phyloP scores from a whole-genome alignment of 2,888 invertebrate genomes.

The Megamerina dolium region DNA sequence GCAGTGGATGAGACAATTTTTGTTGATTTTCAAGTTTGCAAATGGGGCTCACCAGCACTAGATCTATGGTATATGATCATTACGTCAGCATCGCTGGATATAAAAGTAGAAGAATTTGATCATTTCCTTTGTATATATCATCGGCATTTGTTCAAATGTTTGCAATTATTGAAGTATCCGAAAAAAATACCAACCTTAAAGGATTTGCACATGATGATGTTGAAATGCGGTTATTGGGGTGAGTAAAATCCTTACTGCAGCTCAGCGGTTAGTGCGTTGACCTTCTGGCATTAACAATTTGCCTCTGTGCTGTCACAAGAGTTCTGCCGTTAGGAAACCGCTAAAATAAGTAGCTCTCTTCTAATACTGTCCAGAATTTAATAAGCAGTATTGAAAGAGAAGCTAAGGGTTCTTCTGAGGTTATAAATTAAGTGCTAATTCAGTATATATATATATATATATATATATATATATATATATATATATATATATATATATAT shows the following conservation, averaged over 20 bases:
- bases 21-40: conserved; percentile 39
- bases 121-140: conserved; percentile 37
- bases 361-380: too few relatives aligned
- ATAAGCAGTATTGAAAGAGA: too few relatives aligned
- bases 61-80: conserved; percentile 38
- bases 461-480: too few relatives aligned
- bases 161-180: conserved; percentile 31
- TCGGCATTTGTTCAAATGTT: conserved; percentile 30
- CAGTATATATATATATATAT: too few relatives aligned
- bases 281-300: too few relatives aligned
- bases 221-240: conserved; percentile 37
- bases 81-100: conserved; percentile 31
- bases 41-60: conserved; percentile 38
- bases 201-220: conserved; percentile 32
- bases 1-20: conserved; percentile 29
- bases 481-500: too few relatives aligned
- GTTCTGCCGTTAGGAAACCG: too few relatives aligned
- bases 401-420: too few relatives aligned
- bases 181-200: conserved; percentile 31
- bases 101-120: conserved; percentile 36
- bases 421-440: too few relatives aligned
- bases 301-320: too few relatives aligned
- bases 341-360: too few relatives aligned
- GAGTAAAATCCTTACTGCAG: conserved; percentile 11
- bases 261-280: too few relatives aligned